Percentiles rank a stretch among this genome's conserved stretches.
phyloP scores from a whole-genome alignment of 2,888 invertebrate species.

The Eupsilia transversa region DNA sequence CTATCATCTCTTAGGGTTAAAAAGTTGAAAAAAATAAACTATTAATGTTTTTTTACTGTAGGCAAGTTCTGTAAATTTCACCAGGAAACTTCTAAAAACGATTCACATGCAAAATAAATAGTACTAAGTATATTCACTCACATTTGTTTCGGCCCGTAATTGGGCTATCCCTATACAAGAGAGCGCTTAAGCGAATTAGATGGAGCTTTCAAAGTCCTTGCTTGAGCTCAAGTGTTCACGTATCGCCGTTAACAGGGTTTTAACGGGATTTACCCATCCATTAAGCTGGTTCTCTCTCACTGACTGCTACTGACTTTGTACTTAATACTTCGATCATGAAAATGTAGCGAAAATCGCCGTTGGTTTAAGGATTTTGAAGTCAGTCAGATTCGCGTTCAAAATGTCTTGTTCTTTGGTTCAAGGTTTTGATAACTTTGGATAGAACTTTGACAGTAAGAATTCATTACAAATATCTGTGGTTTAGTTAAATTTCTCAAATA shows the following conservation, averaged over 20 bases:
- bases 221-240: conserved; percentile 68
- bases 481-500: not conserved
- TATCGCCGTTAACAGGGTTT: conserved; percentile 71
- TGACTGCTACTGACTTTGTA: conserved; percentile 46
- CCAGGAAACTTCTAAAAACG: not conserved
- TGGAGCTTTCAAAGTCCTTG: conserved; percentile 67
- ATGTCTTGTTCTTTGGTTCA: not conserved
- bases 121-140: conserved; percentile 39
- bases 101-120: conserved; percentile 1
- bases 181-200: conserved; percentile 69
- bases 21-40: not conserved
- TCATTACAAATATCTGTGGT: not conserved
- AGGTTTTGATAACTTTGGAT: conserved; percentile 2
- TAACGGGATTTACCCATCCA: conserved; percentile 65
- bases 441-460: not conserved
- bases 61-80: not conserved
- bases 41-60: not conserved
- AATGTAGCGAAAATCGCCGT: conserved; percentile 17
- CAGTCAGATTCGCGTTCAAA: not conserved
- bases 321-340: conserved; percentile 44
- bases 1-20: too few relatives aligned
- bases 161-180: conserved; percentile 64
- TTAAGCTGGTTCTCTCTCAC: conserved; percentile 59
- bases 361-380: not conserved
- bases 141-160: conserved; percentile 61